These are phyloP conservation scores for Colostygia pectinataria DNA, from an alignment of 2,888 invertebrate species.

Conservation along the genomic window DNA sequence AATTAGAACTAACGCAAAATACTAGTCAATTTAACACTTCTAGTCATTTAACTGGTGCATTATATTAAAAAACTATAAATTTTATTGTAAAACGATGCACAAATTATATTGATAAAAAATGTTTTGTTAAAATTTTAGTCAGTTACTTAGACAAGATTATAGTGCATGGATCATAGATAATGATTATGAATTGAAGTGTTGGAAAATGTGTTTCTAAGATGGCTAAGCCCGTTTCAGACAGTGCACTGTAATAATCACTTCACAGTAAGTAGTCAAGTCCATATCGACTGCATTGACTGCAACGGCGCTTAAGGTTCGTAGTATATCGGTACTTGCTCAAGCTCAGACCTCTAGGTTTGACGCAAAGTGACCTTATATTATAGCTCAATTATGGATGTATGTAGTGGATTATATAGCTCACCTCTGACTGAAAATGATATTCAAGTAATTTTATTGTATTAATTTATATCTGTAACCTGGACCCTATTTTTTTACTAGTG, in stretches of 20 bases:
- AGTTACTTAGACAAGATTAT: conserved; percentile 1
- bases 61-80: background rate
- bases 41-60: conserved; percentile 12
- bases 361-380: conserved; percentile 28
- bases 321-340: conserved; percentile 28
- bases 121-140: background rate
- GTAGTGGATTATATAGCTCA: background rate
- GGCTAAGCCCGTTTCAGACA: background rate
- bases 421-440: conserved; percentile 12
- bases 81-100: background rate
- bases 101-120: background rate
- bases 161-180: background rate
- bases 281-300: background rate
- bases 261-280: too few relatives aligned
- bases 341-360: conserved; percentile 21
- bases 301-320: background rate
- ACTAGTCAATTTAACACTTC: conserved; percentile 6
- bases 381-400: conserved; percentile 3
- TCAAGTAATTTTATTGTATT: background rate
- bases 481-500: background rate
- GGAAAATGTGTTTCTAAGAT: background rate
- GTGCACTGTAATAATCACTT: background rate
- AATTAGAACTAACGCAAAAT: conserved; percentile 9
- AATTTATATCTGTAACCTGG: background rate
- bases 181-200: background rate